phyloP scores from a whole-genome alignment of 2,797 vertebrate species.

The Chaetophractus vellerosus region DNA sequence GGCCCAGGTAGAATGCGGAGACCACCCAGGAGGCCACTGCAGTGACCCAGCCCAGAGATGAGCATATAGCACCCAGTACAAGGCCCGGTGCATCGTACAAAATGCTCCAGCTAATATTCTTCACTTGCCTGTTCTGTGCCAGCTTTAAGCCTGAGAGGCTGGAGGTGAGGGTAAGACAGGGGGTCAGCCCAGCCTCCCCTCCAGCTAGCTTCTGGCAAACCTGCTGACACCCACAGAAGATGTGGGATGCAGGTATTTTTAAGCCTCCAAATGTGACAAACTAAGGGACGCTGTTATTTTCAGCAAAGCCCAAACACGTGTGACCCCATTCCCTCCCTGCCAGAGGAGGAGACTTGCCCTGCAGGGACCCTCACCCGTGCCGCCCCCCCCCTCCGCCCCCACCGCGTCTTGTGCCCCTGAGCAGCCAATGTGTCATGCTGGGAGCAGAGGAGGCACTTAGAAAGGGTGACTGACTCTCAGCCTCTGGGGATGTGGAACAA shows the following conservation, averaged over 20 bases:
- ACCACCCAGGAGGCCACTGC: background rate
- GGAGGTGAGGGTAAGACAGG: background rate
- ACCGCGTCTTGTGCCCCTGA: background rate
- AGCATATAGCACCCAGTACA: background rate
- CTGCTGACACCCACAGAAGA: conserved; percentile 29
- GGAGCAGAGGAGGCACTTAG: background rate
- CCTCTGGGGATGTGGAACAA: background rate
- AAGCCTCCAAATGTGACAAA: background rate
- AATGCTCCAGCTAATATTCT: background rate
- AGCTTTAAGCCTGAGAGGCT: fast-evolving
- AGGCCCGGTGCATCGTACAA: background rate
- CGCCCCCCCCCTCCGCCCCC: no score
- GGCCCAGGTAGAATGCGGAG: background rate
- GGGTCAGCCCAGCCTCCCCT: background rate
- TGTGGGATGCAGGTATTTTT: conserved; percentile 52
- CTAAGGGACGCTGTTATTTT: conserved; percentile 61
- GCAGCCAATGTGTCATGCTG: background rate
- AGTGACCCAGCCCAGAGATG: background rate
- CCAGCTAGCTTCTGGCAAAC: background rate
- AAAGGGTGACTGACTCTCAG: background rate
- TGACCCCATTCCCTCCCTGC: conserved; percentile 66
- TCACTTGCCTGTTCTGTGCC: background rate
- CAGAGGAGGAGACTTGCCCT: background rate
- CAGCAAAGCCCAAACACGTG: conserved; percentile 40
- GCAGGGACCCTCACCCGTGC: background rate